Percentiles rank a stretch among this genome's conserved stretches.
Evolutionary conservation across 2,113 vertebrate species (phyloP).

Genomic region (Setophaga kirtlandii): DNA sequence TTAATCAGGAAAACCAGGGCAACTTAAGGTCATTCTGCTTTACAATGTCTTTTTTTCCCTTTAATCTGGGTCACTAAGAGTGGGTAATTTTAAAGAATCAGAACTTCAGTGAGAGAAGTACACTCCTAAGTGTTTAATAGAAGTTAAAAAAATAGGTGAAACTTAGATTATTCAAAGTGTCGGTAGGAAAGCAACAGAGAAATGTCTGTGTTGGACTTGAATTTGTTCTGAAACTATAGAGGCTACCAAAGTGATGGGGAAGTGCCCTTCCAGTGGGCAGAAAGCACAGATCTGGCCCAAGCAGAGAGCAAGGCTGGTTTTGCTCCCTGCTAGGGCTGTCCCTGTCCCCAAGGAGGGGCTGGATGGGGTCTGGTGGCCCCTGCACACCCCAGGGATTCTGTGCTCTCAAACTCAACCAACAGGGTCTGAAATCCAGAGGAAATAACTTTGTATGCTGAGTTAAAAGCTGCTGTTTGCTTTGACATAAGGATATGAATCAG

Average conservation of each 20-base stretch:
- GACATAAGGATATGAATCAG: neutral
- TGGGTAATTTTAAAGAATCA: conserved; percentile 26
- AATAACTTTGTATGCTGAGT: neutral
- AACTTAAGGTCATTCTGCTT: neutral
- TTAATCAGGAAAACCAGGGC: conserved; percentile 13
- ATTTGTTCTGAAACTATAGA: neutral
- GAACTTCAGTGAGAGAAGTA: neutral
- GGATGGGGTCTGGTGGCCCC: rapidly evolving
- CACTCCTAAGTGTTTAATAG: neutral
- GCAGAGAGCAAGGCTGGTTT: neutral
- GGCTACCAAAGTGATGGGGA: neutral
- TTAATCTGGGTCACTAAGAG: neutral
- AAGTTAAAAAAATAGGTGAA: neutral
- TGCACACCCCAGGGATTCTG: neutral
- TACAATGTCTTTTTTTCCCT: neutral
- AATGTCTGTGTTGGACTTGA: neutral
- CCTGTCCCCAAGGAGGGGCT: rapidly evolving
- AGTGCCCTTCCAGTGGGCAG: neutral
- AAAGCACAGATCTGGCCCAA: neutral
- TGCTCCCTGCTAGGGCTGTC: neutral
- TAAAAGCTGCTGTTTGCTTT: neutral
- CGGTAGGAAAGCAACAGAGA: neutral
- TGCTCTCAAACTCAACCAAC: rapidly evolving
- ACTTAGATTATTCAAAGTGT: neutral
- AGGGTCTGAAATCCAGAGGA: neutral